A percentile compares a stretch with the other conserved stretches of the same genome.
Conservation (phyloP, 2,113 vertebrate species). For the Lampris incognitus region DNA sequence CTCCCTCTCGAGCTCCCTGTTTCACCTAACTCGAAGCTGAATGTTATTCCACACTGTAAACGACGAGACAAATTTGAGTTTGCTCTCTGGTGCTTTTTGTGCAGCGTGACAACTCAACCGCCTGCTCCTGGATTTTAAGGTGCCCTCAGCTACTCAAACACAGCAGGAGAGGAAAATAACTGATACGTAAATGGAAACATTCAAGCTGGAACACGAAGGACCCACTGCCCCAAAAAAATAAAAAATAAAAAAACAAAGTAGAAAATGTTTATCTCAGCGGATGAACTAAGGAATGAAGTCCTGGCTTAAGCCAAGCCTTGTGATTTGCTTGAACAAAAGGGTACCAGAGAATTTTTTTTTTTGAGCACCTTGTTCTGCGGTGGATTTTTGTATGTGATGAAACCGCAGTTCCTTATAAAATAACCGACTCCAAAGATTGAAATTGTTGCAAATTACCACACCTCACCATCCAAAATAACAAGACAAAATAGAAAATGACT, state of each 20-base stretch:
- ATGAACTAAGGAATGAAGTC: conserved; percentile 33
- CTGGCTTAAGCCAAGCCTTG: conserved; percentile 40
- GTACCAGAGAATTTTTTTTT: conserved; percentile 13
- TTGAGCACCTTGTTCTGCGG: conserved; percentile 2
- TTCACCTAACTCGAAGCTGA: conserved; percentile 19
- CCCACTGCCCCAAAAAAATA: neutral
- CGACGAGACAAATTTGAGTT: neutral
- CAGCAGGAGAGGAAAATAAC: neutral
- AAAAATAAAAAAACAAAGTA: neutral
- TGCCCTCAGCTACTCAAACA: neutral
- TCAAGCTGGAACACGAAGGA: neutral
- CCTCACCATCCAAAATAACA: too few species aligned
- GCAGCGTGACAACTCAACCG: neutral
- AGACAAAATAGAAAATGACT: neutral
- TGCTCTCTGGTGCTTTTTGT: neutral
- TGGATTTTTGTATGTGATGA: conserved; percentile 13
- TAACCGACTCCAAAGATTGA: neutral
- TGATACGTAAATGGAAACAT: neutral
- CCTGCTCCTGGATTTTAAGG: neutral
- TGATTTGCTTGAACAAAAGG: conserved; percentile 31
- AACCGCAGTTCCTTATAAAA: neutral
- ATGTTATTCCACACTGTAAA: neutral
- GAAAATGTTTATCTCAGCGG: neutral
- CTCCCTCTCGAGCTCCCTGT: neutral
- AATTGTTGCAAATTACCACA: neutral